Evolutionary conservation across 1,140 invertebrate genomes (phyloP).

Genomic region (Drosophila kurseongensis): DNA sequence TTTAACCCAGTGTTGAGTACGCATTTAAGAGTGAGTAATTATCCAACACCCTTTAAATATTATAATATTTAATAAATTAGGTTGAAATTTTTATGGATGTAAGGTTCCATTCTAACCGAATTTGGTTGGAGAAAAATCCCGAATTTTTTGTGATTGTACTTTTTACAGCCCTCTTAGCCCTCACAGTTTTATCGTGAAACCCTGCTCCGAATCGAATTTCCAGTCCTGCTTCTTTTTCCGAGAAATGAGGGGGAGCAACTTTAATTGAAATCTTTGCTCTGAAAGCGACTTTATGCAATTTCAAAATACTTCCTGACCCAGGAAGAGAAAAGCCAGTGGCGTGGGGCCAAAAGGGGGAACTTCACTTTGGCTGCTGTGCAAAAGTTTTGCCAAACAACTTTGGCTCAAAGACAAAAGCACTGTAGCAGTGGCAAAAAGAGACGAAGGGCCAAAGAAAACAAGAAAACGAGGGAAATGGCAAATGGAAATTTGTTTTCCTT

Average conservation of each 20-base stretch:
- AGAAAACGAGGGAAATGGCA: slow-evolving; percentile 46
- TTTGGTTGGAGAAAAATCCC: no score
- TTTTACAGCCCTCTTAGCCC: no score
- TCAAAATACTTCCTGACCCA: slow-evolving; percentile 67
- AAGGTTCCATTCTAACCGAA: no score
- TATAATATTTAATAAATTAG: no score
- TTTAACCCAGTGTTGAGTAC: background rate
- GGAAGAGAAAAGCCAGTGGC: slow-evolving; percentile 13
- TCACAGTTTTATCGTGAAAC: background rate
- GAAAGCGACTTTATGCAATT: slow-evolving; percentile 75
- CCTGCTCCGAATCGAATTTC: slow-evolving; percentile 6
- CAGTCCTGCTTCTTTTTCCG: background rate
- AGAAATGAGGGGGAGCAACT: slow-evolving; percentile 41
- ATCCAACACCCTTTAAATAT: no score
- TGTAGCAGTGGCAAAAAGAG: slow-evolving; percentile 23
- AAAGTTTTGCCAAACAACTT: slow-evolving; percentile 72
- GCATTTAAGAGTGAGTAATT: no score
- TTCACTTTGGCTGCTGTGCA: slow-evolving; percentile 34
- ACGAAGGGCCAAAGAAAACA: slow-evolving; percentile 34
- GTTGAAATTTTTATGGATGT: background rate
- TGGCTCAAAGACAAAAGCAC: slow-evolving; percentile 69
- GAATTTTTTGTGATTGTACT: no score
- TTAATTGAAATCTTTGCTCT: slow-evolving; percentile 77
- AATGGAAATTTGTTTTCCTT: slow-evolving; percentile 72
- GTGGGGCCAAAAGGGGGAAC: background rate